Base-by-base conservation (phyloP, 1,140 invertebrate genomes). In the Araneus ventricosus region DNA sequence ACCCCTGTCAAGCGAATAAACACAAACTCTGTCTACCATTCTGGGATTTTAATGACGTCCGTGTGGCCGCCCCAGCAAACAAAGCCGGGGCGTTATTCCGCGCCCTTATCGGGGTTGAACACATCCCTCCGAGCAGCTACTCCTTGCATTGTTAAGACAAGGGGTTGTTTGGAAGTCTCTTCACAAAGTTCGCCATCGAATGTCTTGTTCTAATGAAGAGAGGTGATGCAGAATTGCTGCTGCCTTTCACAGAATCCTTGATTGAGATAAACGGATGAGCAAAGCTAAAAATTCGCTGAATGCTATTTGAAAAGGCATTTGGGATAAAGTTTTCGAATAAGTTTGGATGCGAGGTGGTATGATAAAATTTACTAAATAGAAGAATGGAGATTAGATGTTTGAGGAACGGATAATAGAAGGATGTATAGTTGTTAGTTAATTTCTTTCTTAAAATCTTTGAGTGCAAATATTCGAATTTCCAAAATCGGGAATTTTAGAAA, bases 31-130 rank as follows among this genome's bases (percentile, higher is more conserved):
- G 27, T 75, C 70, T 75, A 75, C 70, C 80, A 52, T 52, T 52
- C 39, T 52, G 27, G 39, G 80, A 82, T n/a, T 82, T 82, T 82
- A 82, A 82, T 82, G 80, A 82, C 80, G 80, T 82, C 39, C 80
- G 80, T 75, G 70, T 22, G 17, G 70, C 30, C 70, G 70, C 70
- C 30, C 70, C 30, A 75, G 70, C 70, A 75, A 75, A 75, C 70
- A 75, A 75, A 75, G 70, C 70, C 70, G 30, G 70, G 70, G 30
- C 30, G 59, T n/a, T n/a, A 24, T 17, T 79, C 24, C 70, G 7
- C 10, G 8, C 20, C 80, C 80, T 82, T 82, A 82, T 82, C 80
- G 80, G 80, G 80, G 39, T 39, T n/a, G 80, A 82, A 82, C 80
- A 82, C 80, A 82, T 82, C 80, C 39, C 80, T 80, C 75, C n/a